Evolutionary conservation across 2,888 invertebrate species (phyloP), one percentile per base, ranked within the genome.

Genomic region (Agonum fuliginosum): DNA sequence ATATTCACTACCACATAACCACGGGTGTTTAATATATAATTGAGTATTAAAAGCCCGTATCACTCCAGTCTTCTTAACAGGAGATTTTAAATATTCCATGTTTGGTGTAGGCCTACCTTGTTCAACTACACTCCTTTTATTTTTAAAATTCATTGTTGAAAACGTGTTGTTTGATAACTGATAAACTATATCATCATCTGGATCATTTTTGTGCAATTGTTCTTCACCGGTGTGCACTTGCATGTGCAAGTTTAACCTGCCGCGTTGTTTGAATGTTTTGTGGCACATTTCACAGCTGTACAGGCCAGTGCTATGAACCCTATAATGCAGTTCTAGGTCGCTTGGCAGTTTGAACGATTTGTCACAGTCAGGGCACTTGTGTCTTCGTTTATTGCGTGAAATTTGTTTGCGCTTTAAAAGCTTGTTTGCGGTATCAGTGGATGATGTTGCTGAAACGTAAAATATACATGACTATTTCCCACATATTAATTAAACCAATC

Each of bases 141-240:
- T 14, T 14, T 17, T 17, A 48, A 48, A 48, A 48, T 14, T 48
- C 14, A 48, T 8, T 19, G 17, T 14, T 6, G 34, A 5, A 48
- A 48, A 48, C 8, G 51, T 2, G 2, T 2, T 48, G 10, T 48
- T 14, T 48, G 6, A 2, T 48, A 48, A 48, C 14, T 48, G 4
- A 46, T 46, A 46, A 46, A 46, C 14, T 46, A n/a, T 14, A 46
- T 46, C 46, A 30, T n/a, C n/a, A n/a, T n/a, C n/a, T n/a, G n/a
- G n/a, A n/a, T n/a, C n/a, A n/a, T n/a, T n/a, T n/a, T n/a, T n/a
- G n/a, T n/a, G n/a, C n/a, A n/a, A n/a, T n/a, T n/a, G n/a, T n/a
- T n/a, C n/a, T n/a, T n/a, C n/a, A n/a, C n/a, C n/a, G n/a, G n/a
- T n/a, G n/a, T n/a, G n/a, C n/a, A n/a, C n/a, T n/a, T n/a, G n/a